Evolutionary conservation across 2,888 invertebrate genomes (phyloP).

Genomic region (Enoplolaimus lenunculus): DNA sequence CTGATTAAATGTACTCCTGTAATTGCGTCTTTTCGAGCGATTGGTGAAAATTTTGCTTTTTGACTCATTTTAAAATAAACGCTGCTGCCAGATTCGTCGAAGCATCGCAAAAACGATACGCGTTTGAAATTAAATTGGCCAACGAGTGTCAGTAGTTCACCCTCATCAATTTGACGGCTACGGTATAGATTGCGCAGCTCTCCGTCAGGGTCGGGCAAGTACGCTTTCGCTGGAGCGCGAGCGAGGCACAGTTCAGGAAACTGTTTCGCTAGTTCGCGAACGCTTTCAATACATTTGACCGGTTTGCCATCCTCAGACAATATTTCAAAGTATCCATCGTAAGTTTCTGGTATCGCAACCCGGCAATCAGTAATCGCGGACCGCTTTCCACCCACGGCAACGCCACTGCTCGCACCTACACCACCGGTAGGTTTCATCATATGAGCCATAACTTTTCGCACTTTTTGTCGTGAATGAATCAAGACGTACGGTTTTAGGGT

Average conservation of each 20-base stretch:
- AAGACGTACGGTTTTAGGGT: slow-evolving; percentile 71
- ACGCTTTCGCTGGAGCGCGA: slow-evolving; percentile 47
- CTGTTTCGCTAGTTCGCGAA: slow-evolving; percentile 57
- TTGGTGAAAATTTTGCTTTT: slow-evolving; percentile 74
- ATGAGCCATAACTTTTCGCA: slow-evolving; percentile 54
- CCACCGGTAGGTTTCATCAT: slow-evolving; percentile 19
- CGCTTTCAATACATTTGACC: slow-evolving; percentile 73
- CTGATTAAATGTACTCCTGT: slow-evolving; percentile 82
- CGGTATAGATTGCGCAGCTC: slow-evolving; percentile 27
- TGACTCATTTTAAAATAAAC: slow-evolving; percentile 69
- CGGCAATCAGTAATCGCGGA: slow-evolving; percentile 59
- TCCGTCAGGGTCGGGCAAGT: slow-evolving; percentile 33
- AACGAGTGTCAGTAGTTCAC: slow-evolving; percentile 39
- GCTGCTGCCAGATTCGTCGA: slow-evolving; percentile 67
- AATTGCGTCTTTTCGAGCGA: slow-evolving; percentile 81
- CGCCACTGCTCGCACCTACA: too few species aligned
- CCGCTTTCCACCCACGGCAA: slow-evolving; percentile 49
- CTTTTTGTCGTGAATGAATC: slow-evolving; percentile 55
- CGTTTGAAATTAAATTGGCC: slow-evolving; percentile 31
- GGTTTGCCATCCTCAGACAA: slow-evolving; percentile 83
- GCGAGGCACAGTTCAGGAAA: slow-evolving; percentile 54
- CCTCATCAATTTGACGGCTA: slow-evolving; percentile 30
- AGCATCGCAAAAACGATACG: slow-evolving; percentile 59
- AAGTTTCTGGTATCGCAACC: slow-evolving; percentile 69
- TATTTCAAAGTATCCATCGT: slow-evolving; percentile 75